These are phyloP conservation scores for Atta colombica DNA, from an alignment of 1,140 invertebrate species.

Conservation along the genomic window DNA sequence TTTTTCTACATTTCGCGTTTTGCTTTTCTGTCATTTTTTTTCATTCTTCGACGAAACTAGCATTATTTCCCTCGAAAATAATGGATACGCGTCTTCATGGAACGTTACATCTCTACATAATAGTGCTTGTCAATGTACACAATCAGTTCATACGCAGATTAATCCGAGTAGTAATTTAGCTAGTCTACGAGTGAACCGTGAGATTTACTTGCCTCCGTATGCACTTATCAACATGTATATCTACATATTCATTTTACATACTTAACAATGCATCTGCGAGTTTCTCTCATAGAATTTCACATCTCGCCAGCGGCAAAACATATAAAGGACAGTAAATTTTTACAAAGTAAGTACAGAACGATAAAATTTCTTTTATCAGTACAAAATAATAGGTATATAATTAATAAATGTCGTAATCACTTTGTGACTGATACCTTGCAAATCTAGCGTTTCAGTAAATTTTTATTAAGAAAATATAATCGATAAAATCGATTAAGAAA, in stretches of 20 bases:
- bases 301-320: not conserved
- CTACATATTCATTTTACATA: slow-evolving; percentile 38
- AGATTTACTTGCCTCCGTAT: slow-evolving; percentile 61
- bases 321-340: slow-evolving; percentile 9
- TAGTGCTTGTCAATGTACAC: slow-evolving; percentile 59
- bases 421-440: not conserved
- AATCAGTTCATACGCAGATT: slow-evolving; percentile 63
- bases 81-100: not conserved
- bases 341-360: not conserved
- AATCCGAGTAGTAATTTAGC: slow-evolving; percentile 71
- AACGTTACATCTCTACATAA: not conserved
- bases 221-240: slow-evolving; percentile 42
- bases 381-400: no score
- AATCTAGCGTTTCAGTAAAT: slow-evolving; percentile 16
- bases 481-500: not conserved
- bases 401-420: not conserved
- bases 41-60: not conserved
- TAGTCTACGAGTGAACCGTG: slow-evolving; percentile 62
- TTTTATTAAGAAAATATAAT: not conserved
- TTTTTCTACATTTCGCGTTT: not conserved
- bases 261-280: not conserved
- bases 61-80: not conserved
- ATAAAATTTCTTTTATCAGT: not conserved
- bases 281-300: not conserved
- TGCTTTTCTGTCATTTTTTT: not conserved